Conservation (phyloP, 2,888 invertebrate species). For the Smittia aterrima region DNA sequence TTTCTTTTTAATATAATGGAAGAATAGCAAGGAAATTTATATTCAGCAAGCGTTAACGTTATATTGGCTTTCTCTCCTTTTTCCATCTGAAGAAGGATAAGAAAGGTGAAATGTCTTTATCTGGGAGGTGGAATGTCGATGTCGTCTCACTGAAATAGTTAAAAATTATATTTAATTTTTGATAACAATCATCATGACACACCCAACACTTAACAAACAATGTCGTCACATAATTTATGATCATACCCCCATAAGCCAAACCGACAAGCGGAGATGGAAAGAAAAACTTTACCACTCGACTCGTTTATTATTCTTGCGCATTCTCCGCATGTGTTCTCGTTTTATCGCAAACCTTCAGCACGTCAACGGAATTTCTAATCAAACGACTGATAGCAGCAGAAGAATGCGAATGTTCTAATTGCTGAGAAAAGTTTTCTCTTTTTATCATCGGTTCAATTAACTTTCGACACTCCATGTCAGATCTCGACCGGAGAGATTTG, state of each 20-base stretch:
- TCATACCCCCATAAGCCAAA: conserved; percentile 19
- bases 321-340: conserved; percentile 10
- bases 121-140: too few relatives aligned
- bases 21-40: conserved; percentile 25
- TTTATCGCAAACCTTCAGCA: conserved; percentile 1
- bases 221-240: too few relatives aligned
- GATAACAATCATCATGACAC: too few relatives aligned
- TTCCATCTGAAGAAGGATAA: conserved; percentile 8
- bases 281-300: background rate
- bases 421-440: background rate
- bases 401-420: background rate
- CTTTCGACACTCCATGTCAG: background rate
- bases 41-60: conserved; percentile 28
- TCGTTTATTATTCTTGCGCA: conserved; percentile 16
- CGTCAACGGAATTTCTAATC: conserved; percentile 31
- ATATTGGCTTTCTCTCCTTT: background rate
- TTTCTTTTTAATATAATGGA: conserved; percentile 33
- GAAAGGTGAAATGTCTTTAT: conserved; percentile 36
- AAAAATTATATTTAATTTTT: too few relatives aligned
- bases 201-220: too few relatives aligned
- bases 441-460: conserved; percentile 21
- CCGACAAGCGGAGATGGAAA: background rate
- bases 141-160: too few relatives aligned
- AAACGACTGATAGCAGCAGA: background rate
- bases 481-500: conserved; percentile 10